Conservation (phyloP, 2,113 vertebrate species). For the Aphyosemion australe region DNA sequence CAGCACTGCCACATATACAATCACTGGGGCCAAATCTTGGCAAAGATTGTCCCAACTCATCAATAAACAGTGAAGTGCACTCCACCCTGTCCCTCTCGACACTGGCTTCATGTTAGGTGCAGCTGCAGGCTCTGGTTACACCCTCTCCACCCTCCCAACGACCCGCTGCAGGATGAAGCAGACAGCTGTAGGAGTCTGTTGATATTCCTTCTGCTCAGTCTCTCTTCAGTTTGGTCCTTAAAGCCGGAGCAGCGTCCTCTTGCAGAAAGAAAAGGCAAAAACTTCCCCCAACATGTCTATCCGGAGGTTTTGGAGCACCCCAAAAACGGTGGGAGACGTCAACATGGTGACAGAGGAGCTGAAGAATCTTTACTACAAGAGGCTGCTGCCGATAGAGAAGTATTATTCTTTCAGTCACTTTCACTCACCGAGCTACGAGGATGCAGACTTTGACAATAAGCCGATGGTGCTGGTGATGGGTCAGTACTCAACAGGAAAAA, state of each 20-base stretch:
- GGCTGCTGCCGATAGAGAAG: constrained; percentile 87
- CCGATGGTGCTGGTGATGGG: constrained; percentile 92
- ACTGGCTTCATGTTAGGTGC: constrained; percentile 64
- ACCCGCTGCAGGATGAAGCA: constrained; percentile 65
- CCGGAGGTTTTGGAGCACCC: constrained; percentile 60
- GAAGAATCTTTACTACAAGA: constrained; percentile 82
- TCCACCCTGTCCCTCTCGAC: constrained; percentile 71
- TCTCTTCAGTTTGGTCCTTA: constrained; percentile 42
- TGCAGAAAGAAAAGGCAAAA: constrained; percentile 2
- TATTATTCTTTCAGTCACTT: constrained; percentile 86
- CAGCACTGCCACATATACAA: neutral
- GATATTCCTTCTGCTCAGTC: constrained; percentile 53
- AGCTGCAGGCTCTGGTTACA: constrained; percentile 76
- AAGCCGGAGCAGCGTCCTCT: constrained; percentile 27
- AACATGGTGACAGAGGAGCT: constrained; percentile 85
- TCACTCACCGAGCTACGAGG: constrained; percentile 85
- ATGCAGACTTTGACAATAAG: constrained; percentile 90
- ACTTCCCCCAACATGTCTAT: constrained; percentile 52
- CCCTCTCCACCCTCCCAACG: constrained; percentile 73
- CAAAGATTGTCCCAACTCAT: constrained; percentile 50
- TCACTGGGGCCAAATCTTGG: constrained; percentile 29
- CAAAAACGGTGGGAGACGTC: constrained; percentile 80
- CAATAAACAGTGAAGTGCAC: constrained; percentile 51
- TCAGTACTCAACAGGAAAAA: constrained; percentile 92
- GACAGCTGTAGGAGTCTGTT: constrained; percentile 68